Base-by-base conservation (phyloP, 1,140 invertebrate genomes). In the Marisa cornuarietis region DNA sequence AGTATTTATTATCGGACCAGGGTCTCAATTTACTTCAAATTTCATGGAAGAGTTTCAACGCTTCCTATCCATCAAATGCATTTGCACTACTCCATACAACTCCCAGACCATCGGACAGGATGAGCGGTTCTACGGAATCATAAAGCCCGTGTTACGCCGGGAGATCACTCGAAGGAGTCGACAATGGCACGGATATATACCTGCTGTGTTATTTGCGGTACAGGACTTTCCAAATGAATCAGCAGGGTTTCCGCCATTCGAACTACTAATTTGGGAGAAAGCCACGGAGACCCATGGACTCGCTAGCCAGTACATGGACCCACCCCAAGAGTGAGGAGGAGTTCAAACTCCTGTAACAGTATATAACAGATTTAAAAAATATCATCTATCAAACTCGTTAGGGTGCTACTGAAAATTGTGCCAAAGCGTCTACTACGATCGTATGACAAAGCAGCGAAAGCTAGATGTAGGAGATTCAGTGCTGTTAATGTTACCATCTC, bases 131-230 rank as follows among this genome's bases (percentile, higher is more conserved):
- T 86, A 90, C 75, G 78, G 83, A 24, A 87, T 82, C 6, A 54
- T 90, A 7, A 84, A 84, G 42, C 69, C 76, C n/a, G 85, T 86
- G 84, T 68, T 86, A 20, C 78, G 75, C n/a, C 31, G 51, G 20
- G 14, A 14, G 13, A 63, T 63, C 61, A 63, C 61, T 63, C 13
- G 61, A 14, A 73, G 82, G 71, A 77, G 76, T 13, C 83, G 84
- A 80, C 79, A 88, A 52, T 91, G 89, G 89, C 85, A 91, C 76
- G 58, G 75, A 22, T 84, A 83, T 71, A 61, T 90, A 18, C 82
- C 76, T n/a, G 9, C 72, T 6, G 18, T 80, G 13, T 31, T 81
- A 16, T 80, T 80, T 76, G 73, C 73, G 31, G 76, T 65, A 22
- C 68, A 52, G 62, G 75, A 81, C 22, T 26, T 78, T 31, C 80